Evolutionary conservation across 1,140 invertebrate genomes (phyloP), one percentile per base, ranked within the genome.

Genomic region (Dufourea novaeangliae): DNA sequence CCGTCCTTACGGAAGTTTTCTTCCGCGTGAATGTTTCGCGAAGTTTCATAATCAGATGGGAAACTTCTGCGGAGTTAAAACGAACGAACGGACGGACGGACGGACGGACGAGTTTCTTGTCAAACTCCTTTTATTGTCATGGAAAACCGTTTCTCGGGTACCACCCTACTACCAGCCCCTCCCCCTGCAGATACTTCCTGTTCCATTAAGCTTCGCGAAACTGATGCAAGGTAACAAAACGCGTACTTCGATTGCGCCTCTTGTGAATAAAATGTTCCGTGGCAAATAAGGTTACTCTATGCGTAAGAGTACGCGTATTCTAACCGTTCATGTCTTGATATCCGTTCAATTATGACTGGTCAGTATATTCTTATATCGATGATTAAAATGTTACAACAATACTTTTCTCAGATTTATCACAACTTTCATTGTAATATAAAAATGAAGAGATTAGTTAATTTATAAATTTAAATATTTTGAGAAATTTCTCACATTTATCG

Each of bases 11-110:
- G 32, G 27, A 70, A 72, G 37, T 72, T 72, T 71, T 25, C 68
- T 63, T 78, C 68, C 59, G 22, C 57, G 75, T 29, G 59, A 78
- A 71, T 27, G 57, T 78, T 61, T 22, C 56, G 27, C 57, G 25
- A 78, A 78, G 39, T 72, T 78, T 72, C 34, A 71, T 72, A 78
- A 78, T 78, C 75, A 61, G 75, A 72, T 63, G 22, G 34, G 20
- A 29, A 78, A 78, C 57, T 78, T 63, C 22, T 34, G 5, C 37
- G 6, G n/a, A 78, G 57, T 70, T 27, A 32, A 78, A 61, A 70
- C 67, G 67, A 64, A 64, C 22, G 22, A 56, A 56, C 22, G 52
- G 27, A 56, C 14, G 41, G 29, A 72, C 64, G 37, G 25, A 27
- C 64, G 64, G 29, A 72, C 64, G 37, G 25, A 27, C 64, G 64